These are phyloP conservation scores for Enteromius anoplus DNA, from an alignment of 2,797 vertebrate species.

Conservation along the genomic window DNA sequence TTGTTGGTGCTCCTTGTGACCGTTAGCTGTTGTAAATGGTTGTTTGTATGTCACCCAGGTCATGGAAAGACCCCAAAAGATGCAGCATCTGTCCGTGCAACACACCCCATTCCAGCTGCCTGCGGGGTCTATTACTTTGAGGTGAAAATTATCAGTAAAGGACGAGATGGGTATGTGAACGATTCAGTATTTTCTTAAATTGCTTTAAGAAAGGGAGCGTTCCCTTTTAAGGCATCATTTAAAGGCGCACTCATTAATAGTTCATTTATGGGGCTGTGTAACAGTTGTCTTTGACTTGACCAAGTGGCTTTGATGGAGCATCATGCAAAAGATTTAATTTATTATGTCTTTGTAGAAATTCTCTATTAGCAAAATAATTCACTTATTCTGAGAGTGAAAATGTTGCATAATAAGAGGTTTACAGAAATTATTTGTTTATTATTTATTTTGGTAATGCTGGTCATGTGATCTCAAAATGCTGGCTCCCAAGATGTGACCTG, in stretches of 20 bases:
- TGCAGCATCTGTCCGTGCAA: conserved; percentile 96
- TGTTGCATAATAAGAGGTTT: not conserved
- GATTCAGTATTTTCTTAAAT: not conserved
- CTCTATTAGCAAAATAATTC: not conserved
- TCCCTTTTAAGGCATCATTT: not conserved
- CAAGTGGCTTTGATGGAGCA: not conserved
- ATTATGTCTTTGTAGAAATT: not conserved
- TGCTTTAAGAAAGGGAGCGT: not conserved
- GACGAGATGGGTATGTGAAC: conserved; percentile 91
- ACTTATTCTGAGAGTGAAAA: not conserved
- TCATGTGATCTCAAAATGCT: conserved; percentile 5
- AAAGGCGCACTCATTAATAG: not conserved
- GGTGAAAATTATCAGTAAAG: conserved; percentile 99
- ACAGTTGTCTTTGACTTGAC: not conserved
- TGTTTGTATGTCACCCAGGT: conserved; percentile 74
- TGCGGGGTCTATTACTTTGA: conserved; percentile 99
- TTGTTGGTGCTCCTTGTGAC: not conserved
- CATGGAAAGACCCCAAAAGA: conserved; percentile 99
- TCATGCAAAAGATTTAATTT: not conserved
- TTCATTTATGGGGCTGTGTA: not conserved
- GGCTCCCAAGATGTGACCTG: not conserved
- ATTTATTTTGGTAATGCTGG: not conserved
- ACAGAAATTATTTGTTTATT: not conserved
- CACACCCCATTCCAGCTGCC: conserved; percentile 96
- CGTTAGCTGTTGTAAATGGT: not conserved